Conservation (phyloP, 2,113 vertebrate species). For the Cichladusa arquata region DNA sequence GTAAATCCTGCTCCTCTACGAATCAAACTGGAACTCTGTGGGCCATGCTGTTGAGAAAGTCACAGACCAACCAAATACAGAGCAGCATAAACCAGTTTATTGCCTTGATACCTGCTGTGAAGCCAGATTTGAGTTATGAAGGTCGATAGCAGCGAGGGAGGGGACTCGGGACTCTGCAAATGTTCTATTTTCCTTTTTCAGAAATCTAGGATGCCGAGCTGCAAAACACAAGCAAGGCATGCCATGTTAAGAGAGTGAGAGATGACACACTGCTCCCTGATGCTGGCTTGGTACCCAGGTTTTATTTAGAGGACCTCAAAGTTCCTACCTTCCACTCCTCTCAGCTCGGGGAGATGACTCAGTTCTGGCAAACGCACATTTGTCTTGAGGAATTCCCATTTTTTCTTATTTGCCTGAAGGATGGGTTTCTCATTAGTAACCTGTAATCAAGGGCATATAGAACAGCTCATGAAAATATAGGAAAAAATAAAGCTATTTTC, state of each 20-base stretch:
- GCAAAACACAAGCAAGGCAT: not conserved
- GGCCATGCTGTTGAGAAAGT: not conserved
- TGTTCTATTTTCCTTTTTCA: constrained; percentile 72
- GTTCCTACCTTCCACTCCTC: constrained; percentile 66
- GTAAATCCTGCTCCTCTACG: not conserved
- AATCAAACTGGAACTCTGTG: not conserved
- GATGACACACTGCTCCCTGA: not conserved
- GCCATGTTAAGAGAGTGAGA: not conserved
- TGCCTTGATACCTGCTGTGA: constrained; percentile 70
- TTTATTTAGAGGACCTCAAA: not conserved
- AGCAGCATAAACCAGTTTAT: not conserved
- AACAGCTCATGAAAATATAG: not conserved
- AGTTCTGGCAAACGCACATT: constrained; percentile 75
- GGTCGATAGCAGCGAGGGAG: constrained; percentile 71
- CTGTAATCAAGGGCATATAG: constrained; percentile 36
- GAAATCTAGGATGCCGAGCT: constrained; percentile 66
- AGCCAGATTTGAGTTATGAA: constrained; percentile 47
- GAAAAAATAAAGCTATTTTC: not conserved
- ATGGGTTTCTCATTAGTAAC: constrained; percentile 68
- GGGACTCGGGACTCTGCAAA: constrained; percentile 72
- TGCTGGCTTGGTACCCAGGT: not conserved
- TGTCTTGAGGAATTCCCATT: constrained; percentile 64
- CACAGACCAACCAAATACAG: not conserved
- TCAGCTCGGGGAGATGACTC: constrained; percentile 73
- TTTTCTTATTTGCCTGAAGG: constrained; percentile 69